phyloP scores from a whole-genome alignment of 2,888 invertebrate genomes.

The Noctua comes region DNA sequence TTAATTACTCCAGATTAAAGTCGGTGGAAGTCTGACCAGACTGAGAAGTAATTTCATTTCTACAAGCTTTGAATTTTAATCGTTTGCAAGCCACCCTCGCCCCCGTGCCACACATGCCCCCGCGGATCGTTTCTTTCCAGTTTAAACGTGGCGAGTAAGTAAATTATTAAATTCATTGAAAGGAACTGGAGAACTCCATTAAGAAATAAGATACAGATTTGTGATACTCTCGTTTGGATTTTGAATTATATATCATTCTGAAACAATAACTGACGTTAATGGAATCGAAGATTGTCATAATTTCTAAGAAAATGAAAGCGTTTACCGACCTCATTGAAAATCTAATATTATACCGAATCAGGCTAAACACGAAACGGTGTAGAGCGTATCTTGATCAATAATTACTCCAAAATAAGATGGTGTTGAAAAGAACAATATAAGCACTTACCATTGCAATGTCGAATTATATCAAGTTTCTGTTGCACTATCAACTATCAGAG shows the following conservation, averaged over 20 bases:
- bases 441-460: not conserved
- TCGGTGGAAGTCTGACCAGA: conserved; percentile 84
- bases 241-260: conserved; percentile 30
- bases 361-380: not conserved
- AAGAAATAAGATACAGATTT: conserved; percentile 55
- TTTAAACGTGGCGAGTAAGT: conserved; percentile 65
- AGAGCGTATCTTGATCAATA: not conserved
- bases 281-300: conserved; percentile 41
- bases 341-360: not conserved
- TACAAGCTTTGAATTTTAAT: conserved; percentile 89
- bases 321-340: conserved; percentile 30
- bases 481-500: conserved; percentile 63
- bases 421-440: not conserved
- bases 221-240: conserved; percentile 23
- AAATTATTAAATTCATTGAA: conserved; percentile 65
- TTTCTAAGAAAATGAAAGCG: conserved; percentile 20
- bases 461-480: conserved; percentile 32
- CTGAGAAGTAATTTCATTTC: conserved; percentile 87
- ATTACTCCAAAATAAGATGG: not conserved
- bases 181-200: conserved; percentile 53
- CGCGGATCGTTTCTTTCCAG: conserved; percentile 68
- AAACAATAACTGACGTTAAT: conserved; percentile 47
- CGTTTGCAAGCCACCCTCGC: conserved; percentile 72
- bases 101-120: conserved; percentile 63
- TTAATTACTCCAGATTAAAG: conserved; percentile 87